These are phyloP conservation scores for Aquatica leii DNA, from an alignment of 2,888 invertebrate genomes.

Conservation along the genomic window DNA sequence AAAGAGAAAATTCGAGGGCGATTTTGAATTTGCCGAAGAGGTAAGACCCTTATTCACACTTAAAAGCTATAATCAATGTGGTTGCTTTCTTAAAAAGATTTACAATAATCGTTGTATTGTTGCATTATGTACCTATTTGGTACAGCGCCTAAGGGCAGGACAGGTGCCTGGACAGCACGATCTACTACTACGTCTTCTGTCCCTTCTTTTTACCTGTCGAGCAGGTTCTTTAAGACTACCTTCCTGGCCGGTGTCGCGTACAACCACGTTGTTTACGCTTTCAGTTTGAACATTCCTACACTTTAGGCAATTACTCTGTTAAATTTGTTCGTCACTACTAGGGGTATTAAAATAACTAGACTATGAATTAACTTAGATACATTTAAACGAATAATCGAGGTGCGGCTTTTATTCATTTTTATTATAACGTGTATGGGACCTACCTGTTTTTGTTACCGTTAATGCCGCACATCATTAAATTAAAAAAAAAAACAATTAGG, in stretches of 20 bases:
- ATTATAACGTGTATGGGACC: neutral
- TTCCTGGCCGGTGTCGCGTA: constrained; percentile 38
- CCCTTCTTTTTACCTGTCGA: constrained; percentile 45
- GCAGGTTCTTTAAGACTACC: constrained; percentile 46
- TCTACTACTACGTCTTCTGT: constrained; percentile 40
- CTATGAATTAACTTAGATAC: neutral
- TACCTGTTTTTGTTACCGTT: neutral
- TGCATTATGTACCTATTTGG: constrained; percentile 24
- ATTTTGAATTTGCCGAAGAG: constrained; percentile 83
- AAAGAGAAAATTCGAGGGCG: constrained; percentile 79
- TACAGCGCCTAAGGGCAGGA: constrained; percentile 33
- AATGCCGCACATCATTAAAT: no score
- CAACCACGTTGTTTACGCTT: constrained; percentile 34
- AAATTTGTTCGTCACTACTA: constrained; percentile 1
- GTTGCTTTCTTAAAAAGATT: constrained; percentile 13
- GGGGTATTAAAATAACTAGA: constrained; percentile 4
- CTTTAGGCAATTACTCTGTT: constrained; percentile 8
- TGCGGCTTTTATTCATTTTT: constrained; percentile 3
- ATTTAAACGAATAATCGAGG: constrained; percentile 2
- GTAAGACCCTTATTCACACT: constrained; percentile 59
- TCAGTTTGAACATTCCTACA: constrained; percentile 13
- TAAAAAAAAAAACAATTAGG: no score
- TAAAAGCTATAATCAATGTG: constrained; percentile 17
- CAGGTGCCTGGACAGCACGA: constrained; percentile 37
- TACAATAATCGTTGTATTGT: constrained; percentile 26